Evolutionary conservation across 2,113 vertebrate species (phyloP).

Genomic region (Xenopus borealis): DNA sequence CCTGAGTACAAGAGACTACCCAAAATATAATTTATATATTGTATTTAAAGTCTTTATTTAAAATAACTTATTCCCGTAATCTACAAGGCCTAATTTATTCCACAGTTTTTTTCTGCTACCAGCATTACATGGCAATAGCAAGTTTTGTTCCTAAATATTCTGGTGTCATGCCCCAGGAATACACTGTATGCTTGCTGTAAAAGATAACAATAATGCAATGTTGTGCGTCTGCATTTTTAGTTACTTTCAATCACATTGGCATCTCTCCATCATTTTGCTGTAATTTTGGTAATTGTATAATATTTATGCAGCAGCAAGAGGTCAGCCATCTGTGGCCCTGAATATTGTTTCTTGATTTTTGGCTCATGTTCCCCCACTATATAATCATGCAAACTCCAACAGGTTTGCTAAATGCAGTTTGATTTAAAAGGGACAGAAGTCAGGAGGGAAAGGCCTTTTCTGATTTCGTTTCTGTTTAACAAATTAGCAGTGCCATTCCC

Average conservation of each 20-base stretch:
- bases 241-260: constrained; percentile 12
- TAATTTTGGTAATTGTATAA: constrained; percentile 44
- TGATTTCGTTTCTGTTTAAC: constrained; percentile 16
- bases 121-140: background rate
- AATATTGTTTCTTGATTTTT: constrained; percentile 35
- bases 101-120: too few relatives aligned
- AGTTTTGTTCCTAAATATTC: background rate
- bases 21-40: too few relatives aligned
- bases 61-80: too few relatives aligned
- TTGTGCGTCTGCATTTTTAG: constrained; percentile 5
- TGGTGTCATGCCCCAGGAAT: background rate
- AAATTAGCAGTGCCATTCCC: constrained; percentile 29
- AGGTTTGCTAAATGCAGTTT: constrained; percentile 27
- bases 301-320: constrained; percentile 40
- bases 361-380: constrained; percentile 17
- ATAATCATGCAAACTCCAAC: constrained; percentile 36
- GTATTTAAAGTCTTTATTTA: too few relatives aligned
- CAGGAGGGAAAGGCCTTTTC: constrained; percentile 12
- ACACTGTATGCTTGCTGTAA: constrained; percentile 2
- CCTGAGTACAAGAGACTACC: too few relatives aligned
- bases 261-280: constrained; percentile 28
- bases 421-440: constrained; percentile 39
- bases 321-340: constrained; percentile 40
- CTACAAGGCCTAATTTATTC: too few relatives aligned
- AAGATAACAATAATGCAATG: constrained; percentile 15